These are phyloP conservation scores for Poliocrania exsul DNA, from an alignment of 2,797 vertebrate genomes.

Conservation along the genomic window DNA sequence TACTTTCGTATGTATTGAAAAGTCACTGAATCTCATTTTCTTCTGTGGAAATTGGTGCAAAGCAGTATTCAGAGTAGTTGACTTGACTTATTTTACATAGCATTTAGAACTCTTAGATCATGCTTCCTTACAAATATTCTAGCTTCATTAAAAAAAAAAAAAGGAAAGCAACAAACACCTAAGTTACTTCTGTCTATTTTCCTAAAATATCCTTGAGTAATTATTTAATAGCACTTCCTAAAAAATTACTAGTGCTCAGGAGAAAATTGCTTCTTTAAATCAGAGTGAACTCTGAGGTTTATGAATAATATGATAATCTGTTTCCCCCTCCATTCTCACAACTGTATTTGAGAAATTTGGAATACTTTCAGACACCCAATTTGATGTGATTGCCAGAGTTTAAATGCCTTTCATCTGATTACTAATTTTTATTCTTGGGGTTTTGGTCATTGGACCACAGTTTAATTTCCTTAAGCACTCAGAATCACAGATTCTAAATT, in stretches of 20 bases:
- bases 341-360: not conserved
- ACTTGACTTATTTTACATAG: not conserved
- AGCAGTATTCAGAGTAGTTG: not conserved
- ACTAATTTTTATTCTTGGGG: not conserved
- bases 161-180: not conserved
- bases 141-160: not conserved
- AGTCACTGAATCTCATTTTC: not conserved
- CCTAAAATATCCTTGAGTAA: not conserved
- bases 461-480: not conserved
- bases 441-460: not conserved
- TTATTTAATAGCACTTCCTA: not conserved
- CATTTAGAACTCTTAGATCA: not conserved
- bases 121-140: not conserved
- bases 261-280: constrained; percentile 25
- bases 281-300: not conserved
- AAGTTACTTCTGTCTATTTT: not conserved
- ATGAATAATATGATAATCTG: not conserved
- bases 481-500: not conserved
- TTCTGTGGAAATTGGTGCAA: not conserved
- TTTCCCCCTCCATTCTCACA: not conserved
- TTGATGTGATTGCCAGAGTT: not conserved
- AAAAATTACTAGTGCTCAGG: not conserved
- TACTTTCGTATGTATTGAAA: not conserved
- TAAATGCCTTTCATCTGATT: not conserved
- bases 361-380: not conserved